These are phyloP conservation scores for Hyposmocoma kahamanoa DNA, from an alignment of 1,140 invertebrate genomes.

Conservation along the genomic window DNA sequence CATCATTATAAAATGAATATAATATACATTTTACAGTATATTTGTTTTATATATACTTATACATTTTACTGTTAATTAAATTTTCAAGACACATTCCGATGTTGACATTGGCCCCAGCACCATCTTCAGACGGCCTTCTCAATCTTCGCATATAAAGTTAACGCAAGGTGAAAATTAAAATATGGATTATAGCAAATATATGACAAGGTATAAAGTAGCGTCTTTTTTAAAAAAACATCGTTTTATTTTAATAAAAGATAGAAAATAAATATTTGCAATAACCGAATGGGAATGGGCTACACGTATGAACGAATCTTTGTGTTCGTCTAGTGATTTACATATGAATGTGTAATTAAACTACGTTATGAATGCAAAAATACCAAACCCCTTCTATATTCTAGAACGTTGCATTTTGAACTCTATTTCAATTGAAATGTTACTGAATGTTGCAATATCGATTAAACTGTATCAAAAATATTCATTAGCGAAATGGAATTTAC, in stretches of 20 bases:
- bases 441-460: too few species aligned
- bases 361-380: constrained; percentile 45
- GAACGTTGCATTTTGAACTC: constrained; percentile 11
- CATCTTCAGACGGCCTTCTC: too few species aligned
- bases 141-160: too few species aligned
- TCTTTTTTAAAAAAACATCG: not conserved
- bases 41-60: too few species aligned
- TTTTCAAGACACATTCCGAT: too few species aligned
- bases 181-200: not conserved
- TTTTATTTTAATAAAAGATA: not conserved
- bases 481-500: too few species aligned
- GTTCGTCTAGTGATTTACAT: constrained; percentile 63
- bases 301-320: constrained; percentile 48
- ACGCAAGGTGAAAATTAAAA: not conserved
- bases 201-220: not conserved
- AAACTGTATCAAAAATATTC: too few species aligned
- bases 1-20: too few species aligned
- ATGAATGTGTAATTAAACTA: constrained; percentile 71
- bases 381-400: constrained; percentile 20
- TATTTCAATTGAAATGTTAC: constrained; percentile 2
- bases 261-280: not conserved
- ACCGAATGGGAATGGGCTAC: not conserved
- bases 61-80: too few species aligned
- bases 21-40: too few species aligned
- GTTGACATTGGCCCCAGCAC: too few species aligned